A percentile compares a stretch with the other conserved stretches of the same genome.
Conservation (phyloP, 2,888 invertebrate genomes). For the Lacanobia oleracea region DNA sequence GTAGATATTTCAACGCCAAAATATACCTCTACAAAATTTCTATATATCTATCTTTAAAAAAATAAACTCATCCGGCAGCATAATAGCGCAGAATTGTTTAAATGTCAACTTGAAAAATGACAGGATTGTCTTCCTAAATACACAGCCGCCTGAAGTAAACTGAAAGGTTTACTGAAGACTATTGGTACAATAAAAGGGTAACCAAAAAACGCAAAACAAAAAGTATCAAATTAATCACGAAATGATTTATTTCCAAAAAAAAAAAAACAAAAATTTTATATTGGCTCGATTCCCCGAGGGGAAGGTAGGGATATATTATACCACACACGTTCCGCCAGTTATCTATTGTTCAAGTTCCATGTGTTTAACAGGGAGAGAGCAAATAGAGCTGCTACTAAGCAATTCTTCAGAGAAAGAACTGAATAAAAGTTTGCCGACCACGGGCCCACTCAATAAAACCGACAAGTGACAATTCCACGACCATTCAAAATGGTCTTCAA, state of each 20-base stretch:
- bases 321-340: neutral
- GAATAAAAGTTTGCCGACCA: neutral
- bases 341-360: neutral
- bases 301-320: neutral
- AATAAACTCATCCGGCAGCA: too few species aligned
- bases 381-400: neutral
- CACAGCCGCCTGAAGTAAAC: constrained; percentile 1
- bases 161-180: constrained; percentile 1
- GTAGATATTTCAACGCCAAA: too few species aligned
- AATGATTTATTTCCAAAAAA: constrained; percentile 25
- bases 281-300: neutral
- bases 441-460: neutral
- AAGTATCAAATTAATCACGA: neutral
- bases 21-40: too few species aligned
- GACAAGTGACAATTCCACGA: neutral
- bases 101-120: constrained; percentile 7
- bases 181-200: constrained; percentile 9
- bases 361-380: too few species aligned
- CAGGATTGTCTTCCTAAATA: constrained; percentile 10
- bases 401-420: neutral
- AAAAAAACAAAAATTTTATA: neutral
- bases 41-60: too few species aligned
- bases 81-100: neutral
- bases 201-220: neutral
- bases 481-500: too few species aligned